Evolutionary conservation across 2,797 vertebrate genomes (phyloP).

Genomic region (Pogonophryne albipinna): DNA sequence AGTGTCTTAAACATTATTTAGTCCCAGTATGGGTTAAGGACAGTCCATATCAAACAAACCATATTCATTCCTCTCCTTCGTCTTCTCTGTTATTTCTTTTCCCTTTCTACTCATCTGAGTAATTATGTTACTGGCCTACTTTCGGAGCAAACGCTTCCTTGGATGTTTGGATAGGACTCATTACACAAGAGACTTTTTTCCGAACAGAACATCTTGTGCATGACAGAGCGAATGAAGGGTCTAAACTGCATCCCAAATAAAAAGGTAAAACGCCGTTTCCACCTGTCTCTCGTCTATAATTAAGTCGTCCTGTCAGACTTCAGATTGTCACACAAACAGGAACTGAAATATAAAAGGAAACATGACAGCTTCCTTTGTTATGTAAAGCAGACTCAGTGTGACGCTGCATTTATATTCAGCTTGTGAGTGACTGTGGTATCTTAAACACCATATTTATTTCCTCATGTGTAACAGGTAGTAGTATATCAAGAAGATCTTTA

Average conservation of each 20-base stretch:
- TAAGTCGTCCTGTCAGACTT: conserved; percentile 28
- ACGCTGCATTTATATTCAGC: conserved; percentile 7
- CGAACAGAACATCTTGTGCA: conserved; percentile 53
- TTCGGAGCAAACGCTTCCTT: conserved; percentile 63
- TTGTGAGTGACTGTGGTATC: neutral
- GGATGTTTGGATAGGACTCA: conserved; percentile 73
- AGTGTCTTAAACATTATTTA: conserved; percentile 11
- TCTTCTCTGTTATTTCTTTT: conserved; percentile 29
- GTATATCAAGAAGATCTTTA: neutral
- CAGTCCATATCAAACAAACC: conserved; percentile 70
- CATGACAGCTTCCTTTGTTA: conserved; percentile 23
- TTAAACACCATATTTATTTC: neutral
- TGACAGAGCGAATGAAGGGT: conserved; percentile 35
- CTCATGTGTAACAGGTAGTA: neutral
- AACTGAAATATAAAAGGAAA: conserved; percentile 11
- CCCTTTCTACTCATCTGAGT: conserved; percentile 64
- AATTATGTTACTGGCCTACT: conserved; percentile 80
- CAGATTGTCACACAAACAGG: conserved; percentile 15
- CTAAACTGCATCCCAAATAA: conserved; percentile 39
- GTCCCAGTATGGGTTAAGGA: conserved; percentile 25
- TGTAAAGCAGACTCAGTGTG: conserved; percentile 24
- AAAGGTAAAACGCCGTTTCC: conserved; percentile 37
- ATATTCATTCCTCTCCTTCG: conserved; percentile 37
- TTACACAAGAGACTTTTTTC: conserved; percentile 67
- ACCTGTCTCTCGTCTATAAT: conserved; percentile 29